A percentile compares a stretch with the other conserved stretches of the same genome.
These are phyloP conservation scores for Folsomia manolachei DNA, from an alignment of 2,888 invertebrate genomes.

Conservation along the genomic window DNA sequence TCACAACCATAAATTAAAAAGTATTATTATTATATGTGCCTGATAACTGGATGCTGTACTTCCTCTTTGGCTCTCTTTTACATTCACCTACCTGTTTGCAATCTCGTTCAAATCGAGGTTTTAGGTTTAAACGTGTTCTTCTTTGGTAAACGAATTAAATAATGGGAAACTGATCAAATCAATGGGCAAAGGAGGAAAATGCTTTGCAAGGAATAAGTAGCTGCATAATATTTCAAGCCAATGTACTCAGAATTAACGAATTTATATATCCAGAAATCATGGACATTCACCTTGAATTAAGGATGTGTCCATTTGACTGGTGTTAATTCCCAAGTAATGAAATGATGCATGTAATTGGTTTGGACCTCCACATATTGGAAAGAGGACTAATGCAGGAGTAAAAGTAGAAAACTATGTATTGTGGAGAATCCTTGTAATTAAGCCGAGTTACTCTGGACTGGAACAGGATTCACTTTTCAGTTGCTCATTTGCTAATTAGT, in stretches of 20 bases:
- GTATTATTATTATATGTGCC: no score
- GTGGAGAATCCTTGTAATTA: not conserved
- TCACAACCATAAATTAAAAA: not conserved
- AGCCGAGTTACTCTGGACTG: not conserved
- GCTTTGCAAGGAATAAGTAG: not conserved
- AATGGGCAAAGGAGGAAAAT: not conserved
- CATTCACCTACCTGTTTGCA: not conserved
- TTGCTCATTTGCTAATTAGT: slow-evolving; percentile 12
- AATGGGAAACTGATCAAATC: not conserved
- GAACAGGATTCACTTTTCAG: not conserved
- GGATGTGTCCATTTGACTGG: not conserved
- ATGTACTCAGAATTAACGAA: no score
- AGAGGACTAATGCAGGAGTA: not conserved
- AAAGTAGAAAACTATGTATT: not conserved
- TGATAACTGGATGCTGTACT: not conserved
- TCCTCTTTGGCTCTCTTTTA: not conserved
- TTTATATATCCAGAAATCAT: no score
- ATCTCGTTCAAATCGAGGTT: not conserved
- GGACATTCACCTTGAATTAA: no score
- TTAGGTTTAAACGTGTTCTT: not conserved
- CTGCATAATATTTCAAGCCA: no score
- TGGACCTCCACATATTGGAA: not conserved
- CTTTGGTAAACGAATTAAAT: no score
- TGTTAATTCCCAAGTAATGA: not conserved
- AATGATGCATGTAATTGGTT: not conserved